A percentile compares a stretch with the other conserved stretches of the same genome.
Conservation (phyloP, 2,888 invertebrate genomes). For the Hirtodrosophila trivittata region DNA sequence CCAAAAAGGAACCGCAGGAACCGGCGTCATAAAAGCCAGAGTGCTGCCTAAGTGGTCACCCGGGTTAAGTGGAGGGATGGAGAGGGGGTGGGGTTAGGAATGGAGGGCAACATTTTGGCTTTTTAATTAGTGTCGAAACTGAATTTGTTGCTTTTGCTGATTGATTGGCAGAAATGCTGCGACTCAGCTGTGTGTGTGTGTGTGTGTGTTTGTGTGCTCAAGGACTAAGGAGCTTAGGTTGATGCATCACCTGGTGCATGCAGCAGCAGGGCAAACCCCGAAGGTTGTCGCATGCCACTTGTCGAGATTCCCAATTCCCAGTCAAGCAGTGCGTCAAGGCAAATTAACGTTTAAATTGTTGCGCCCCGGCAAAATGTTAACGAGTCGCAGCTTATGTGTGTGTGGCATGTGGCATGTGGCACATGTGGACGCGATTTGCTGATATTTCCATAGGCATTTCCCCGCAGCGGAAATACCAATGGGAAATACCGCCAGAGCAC, state of each 20-base stretch:
- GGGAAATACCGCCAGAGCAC: conserved; percentile 39
- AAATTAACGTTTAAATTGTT: conserved; percentile 55
- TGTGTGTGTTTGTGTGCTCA: too few species aligned
- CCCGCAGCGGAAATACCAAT: conserved; percentile 40
- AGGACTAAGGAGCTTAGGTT: background rate
- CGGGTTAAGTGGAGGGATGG: background rate
- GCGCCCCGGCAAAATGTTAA: conserved; percentile 37
- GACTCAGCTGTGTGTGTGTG: conserved; percentile 25
- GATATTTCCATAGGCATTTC: conserved; percentile 2
- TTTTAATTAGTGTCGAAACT: conserved; percentile 24
- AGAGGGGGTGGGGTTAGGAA: background rate
- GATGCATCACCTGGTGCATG: background rate
- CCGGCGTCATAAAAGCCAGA: conserved; percentile 48
- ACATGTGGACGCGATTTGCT: conserved; percentile 26
- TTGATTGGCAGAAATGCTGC: background rate
- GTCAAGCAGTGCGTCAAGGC: conserved; percentile 12
- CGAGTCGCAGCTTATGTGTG: conserved; percentile 23
- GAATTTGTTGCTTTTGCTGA: background rate
- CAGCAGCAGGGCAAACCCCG: conserved; percentile 26
- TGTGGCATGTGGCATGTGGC: conserved; percentile 38
- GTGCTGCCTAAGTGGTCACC: conserved; percentile 26
- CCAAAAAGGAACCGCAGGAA: conserved; percentile 5
- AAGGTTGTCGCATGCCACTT: conserved; percentile 35
- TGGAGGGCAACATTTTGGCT: background rate
- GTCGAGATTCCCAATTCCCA: conserved; percentile 15